Evolutionary conservation across 2,113 vertebrate species (phyloP).

Genomic region (Ceyx melanurus): DNA sequence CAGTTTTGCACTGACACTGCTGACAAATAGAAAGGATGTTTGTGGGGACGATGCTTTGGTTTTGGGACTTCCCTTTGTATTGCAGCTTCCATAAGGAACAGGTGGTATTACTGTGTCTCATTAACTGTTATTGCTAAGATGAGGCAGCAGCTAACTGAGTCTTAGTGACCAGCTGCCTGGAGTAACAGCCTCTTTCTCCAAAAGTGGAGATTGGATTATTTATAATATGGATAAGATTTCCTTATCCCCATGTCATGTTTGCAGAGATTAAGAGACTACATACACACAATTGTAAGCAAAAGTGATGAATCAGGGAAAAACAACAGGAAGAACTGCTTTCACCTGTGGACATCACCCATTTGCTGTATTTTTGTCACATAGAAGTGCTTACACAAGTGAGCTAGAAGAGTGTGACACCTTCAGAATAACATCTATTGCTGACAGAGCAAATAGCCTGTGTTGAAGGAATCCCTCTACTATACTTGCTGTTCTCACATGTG

Average conservation of each 20-base stretch:
- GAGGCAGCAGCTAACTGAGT: neutral
- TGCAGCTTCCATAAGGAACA: neutral
- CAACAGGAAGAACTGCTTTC: neutral
- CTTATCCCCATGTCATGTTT: neutral
- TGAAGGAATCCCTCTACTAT: neutral
- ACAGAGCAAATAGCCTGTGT: neutral
- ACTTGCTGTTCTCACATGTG: neutral
- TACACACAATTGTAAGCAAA: neutral
- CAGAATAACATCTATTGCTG: neutral
- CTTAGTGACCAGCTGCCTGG: neutral
- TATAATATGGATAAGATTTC: neutral
- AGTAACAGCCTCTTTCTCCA: neutral
- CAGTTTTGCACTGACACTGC: neutral
- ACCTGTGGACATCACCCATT: rapidly evolving
- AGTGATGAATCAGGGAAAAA: neutral
- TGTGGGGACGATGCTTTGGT: neutral
- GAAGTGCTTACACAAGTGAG: neutral
- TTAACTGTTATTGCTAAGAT: neutral
- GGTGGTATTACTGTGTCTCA: neutral
- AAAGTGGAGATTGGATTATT: neutral
- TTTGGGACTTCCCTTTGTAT: neutral
- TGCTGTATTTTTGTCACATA: neutral
- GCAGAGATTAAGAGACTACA: neutral
- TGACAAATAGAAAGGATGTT: neutral
- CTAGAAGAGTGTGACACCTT: neutral